Evolutionary conservation across 2,113 vertebrate genomes (phyloP).

Genomic region (Thamnaconus septentrionalis): DNA sequence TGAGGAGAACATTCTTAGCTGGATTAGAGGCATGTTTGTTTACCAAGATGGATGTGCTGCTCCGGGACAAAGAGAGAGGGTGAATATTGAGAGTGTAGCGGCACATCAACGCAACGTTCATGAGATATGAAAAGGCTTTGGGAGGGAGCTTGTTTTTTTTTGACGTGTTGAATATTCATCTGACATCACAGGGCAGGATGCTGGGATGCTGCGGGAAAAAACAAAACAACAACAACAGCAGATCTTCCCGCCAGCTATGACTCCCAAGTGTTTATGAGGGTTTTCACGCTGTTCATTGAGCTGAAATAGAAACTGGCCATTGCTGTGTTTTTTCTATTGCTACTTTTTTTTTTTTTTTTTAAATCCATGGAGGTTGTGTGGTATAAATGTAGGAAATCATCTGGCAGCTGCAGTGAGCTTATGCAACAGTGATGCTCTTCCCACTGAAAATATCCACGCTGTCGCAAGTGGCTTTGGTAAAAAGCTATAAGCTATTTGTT

Average conservation of each 20-base stretch:
- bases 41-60: conserved; percentile 41
- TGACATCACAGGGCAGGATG: no score
- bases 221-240: no score
- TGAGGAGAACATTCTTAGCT: conserved; percentile 63
- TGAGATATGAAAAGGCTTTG: conserved; percentile 25
- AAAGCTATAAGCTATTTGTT: not conserved
- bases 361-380: conserved; percentile 2
- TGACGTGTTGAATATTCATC: conserved; percentile 16
- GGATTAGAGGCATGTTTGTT: conserved; percentile 64
- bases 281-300: not conserved
- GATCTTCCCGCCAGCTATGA: no score
- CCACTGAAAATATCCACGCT: conserved; percentile 38
- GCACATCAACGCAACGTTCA: conserved; percentile 24
- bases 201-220: no score
- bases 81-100: conserved; percentile 18
- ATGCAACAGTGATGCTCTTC: conserved; percentile 28
- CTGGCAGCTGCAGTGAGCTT: conserved; percentile 11
- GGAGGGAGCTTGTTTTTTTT: not conserved
- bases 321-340: not conserved
- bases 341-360: not conserved
- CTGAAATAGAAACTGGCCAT: not conserved
- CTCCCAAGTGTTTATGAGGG: not conserved
- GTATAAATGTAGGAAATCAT: not conserved
- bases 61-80: conserved; percentile 22
- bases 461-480: conserved; percentile 31